Percentiles rank a stretch among this genome's conserved stretches.
These are phyloP conservation scores for Axinella damicornis DNA, from an alignment of 37 sponge, comb jelly and placozoan genomes.

Conservation along the genomic window DNA sequence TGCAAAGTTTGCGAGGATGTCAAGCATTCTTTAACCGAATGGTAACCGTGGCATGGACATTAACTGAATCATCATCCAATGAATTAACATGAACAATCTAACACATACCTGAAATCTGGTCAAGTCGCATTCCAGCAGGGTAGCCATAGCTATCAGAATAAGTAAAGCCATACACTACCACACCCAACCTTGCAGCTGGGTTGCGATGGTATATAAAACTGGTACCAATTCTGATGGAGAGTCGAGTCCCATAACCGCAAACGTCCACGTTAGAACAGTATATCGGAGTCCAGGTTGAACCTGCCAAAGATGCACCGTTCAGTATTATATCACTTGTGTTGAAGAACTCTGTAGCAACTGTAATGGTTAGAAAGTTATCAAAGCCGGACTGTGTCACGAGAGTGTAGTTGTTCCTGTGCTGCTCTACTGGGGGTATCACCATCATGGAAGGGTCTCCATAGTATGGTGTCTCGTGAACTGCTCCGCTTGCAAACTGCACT, in stretches of 20 bases:
- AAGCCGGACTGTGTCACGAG: background rate
- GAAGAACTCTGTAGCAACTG: constrained; percentile 8
- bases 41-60: too few relatives aligned
- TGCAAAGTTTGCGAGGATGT: too few relatives aligned
- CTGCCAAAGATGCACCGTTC: background rate
- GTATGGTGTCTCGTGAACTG: constrained; percentile 20
- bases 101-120: constrained; percentile 26
- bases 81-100: background rate
- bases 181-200: constrained; percentile 11
- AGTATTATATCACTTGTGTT: constrained; percentile 4
- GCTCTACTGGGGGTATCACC: constrained; percentile 51
- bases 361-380: constrained; percentile 20
- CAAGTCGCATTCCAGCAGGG: constrained; percentile 40
- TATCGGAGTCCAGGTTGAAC: constrained; percentile 14
- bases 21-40: too few relatives aligned
- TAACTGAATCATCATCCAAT: too few relatives aligned
- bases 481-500: constrained; percentile 51
- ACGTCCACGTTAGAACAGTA: background rate
- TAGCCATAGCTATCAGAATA: constrained; percentile 45
- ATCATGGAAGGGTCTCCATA: constrained; percentile 33
- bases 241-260: constrained; percentile 33
- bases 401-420: constrained; percentile 27
- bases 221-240: constrained; percentile 8
- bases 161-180: constrained; percentile 41
- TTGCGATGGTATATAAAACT: constrained; percentile 20